Percentiles rank a stretch among this genome's conserved stretches.
Conservation (phyloP, 2,113 vertebrate species). For the Muscicapa adusta region DNA sequence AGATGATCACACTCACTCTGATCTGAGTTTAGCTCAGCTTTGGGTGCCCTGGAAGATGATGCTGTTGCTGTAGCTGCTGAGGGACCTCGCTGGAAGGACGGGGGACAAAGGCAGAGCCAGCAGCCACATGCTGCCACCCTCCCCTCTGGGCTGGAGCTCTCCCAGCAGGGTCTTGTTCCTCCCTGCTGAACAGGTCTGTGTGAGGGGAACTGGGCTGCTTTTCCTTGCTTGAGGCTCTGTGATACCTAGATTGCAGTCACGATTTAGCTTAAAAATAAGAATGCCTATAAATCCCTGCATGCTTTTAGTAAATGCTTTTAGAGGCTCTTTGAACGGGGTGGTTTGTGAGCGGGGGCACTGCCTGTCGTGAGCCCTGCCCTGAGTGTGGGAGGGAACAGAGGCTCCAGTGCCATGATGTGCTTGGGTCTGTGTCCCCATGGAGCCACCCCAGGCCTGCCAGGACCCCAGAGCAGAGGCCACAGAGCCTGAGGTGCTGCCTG, state of each 20-base stretch:
- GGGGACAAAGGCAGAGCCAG: background rate
- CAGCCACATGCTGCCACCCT: background rate
- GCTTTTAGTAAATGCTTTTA: background rate
- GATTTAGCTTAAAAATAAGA: background rate
- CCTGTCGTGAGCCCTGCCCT: background rate
- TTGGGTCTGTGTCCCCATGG: background rate
- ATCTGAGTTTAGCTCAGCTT: background rate
- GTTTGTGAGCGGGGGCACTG: background rate
- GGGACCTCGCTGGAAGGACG: background rate
- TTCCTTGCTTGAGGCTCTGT: background rate
- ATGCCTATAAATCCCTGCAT: background rate
- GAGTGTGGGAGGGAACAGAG: background rate
- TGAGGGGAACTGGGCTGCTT: background rate
- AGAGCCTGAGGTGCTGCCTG: background rate
- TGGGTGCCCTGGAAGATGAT: background rate
- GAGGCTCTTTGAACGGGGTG: background rate
- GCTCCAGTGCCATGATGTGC: accelerated
- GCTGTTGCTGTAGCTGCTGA: background rate
- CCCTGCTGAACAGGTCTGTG: background rate
- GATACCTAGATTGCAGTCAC: accelerated
- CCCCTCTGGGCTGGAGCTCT: background rate
- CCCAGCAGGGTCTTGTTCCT: background rate
- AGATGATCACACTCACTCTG: background rate
- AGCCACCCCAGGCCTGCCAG: background rate
- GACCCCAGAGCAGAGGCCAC: background rate